phyloP scores from a whole-genome alignment of 2,113 vertebrate species.

The Calidris pygmaea region DNA sequence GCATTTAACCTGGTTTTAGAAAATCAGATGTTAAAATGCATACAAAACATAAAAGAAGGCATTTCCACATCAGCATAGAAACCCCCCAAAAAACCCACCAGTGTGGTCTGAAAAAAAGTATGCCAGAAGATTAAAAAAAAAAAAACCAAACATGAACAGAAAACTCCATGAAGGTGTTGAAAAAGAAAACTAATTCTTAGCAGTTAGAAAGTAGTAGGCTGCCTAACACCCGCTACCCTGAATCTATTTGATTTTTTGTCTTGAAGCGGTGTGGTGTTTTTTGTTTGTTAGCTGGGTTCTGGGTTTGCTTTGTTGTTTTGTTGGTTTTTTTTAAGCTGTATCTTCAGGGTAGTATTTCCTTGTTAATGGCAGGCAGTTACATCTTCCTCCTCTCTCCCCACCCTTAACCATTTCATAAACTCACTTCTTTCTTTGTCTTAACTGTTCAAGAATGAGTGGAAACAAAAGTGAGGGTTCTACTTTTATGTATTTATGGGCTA shows the following conservation, averaged over 20 bases:
- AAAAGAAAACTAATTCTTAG: neutral
- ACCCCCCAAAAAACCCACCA: neutral
- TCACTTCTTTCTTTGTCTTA: neutral
- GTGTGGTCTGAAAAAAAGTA: neutral
- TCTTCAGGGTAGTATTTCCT: neutral
- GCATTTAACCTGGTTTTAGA: neutral
- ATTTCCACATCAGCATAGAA: neutral
- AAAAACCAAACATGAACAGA: neutral
- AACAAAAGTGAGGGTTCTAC: neutral
- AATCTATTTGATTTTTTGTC: neutral
- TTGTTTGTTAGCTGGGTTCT: neutral
- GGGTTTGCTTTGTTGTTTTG: neutral
- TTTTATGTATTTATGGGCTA: neutral
- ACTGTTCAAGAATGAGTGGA: neutral
- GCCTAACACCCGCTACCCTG: neutral
- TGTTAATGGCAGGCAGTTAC: neutral
- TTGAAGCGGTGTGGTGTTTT: neutral
- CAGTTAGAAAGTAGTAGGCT: neutral
- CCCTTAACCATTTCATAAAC: neutral
- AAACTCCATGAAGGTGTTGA: neutral
- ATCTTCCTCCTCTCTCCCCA: neutral
- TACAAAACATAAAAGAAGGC: neutral
- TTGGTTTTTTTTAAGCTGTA: fast-evolving
- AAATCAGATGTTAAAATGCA: neutral
- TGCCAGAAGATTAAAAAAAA: neutral